These are phyloP conservation scores for Neodiprion fabricii DNA, from an alignment of 1,140 invertebrate genomes.

Conservation along the genomic window DNA sequence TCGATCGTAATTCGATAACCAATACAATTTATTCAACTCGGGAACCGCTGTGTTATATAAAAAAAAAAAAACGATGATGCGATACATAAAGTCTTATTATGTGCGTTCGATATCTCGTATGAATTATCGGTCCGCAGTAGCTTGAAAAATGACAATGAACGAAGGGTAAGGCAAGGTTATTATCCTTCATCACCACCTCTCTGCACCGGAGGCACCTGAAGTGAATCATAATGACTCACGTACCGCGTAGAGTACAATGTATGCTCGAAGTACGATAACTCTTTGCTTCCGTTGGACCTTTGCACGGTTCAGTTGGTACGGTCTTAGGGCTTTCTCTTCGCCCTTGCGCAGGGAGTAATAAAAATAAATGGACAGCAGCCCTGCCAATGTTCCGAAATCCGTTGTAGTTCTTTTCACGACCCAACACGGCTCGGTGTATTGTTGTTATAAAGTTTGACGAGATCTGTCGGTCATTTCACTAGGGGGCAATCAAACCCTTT, in stretches of 20 bases:
- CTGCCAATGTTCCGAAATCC: no score
- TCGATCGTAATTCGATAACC: no score
- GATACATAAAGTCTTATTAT: background rate
- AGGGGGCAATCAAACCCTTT: no score
- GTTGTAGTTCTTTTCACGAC: no score
- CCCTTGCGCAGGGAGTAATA: no score
- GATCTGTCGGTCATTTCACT: no score
- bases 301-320: no score
- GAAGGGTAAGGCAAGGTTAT: background rate
- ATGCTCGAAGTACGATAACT: background rate
- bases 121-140: background rate
- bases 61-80: background rate
- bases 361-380: no score
- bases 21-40: no score
- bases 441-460: no score
- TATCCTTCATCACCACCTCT: background rate
- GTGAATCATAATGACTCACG: constrained; percentile 5
- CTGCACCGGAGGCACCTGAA: background rate
- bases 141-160: background rate
- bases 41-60: background rate
- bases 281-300: background rate
- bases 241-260: background rate
- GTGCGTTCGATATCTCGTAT: background rate
- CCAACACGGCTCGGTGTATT: no score
- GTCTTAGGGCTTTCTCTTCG: no score